Evolutionary conservation across 2,888 invertebrate genomes (phyloP).

Genomic region (Notocelia uddmanniana): DNA sequence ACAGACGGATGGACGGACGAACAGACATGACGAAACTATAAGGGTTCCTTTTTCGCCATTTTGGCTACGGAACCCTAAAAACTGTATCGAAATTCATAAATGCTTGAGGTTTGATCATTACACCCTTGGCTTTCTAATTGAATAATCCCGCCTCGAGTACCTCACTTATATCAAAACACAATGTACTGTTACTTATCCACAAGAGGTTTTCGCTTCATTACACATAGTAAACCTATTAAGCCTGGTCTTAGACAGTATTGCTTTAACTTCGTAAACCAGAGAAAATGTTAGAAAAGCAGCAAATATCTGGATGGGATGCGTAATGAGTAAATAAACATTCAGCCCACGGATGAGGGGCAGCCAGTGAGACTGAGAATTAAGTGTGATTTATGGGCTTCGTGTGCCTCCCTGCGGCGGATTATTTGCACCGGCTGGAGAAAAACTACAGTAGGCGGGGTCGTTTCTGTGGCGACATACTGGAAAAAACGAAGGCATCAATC

Average conservation of each 20-base stretch:
- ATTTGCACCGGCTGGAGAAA: slow-evolving; percentile 61
- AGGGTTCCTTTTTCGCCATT: no score
- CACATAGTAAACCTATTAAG: neutral
- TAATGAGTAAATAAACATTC: slow-evolving; percentile 69
- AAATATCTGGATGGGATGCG: slow-evolving; percentile 42
- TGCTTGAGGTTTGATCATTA: no score
- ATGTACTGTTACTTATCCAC: neutral
- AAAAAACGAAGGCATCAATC: neutral
- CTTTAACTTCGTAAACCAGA: slow-evolving; percentile 20
- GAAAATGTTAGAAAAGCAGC: slow-evolving; percentile 35
- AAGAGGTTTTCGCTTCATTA: neutral
- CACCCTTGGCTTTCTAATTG: no score
- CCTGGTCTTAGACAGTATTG: slow-evolving; percentile 16
- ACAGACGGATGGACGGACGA: no score
- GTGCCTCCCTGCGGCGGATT: slow-evolving; percentile 68
- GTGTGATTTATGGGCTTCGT: slow-evolving; percentile 80
- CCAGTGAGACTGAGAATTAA: slow-evolving; percentile 73
- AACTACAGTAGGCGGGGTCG: slow-evolving; percentile 32
- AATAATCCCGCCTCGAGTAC: no score
- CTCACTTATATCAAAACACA: no score
- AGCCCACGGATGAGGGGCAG: slow-evolving; percentile 69
- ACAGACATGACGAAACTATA: no score
- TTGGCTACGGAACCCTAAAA: no score
- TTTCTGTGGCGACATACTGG: neutral
- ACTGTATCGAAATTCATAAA: no score